Base-by-base conservation (phyloP, 2,797 vertebrate species). In the Paedocypris micromegethes region DNA sequence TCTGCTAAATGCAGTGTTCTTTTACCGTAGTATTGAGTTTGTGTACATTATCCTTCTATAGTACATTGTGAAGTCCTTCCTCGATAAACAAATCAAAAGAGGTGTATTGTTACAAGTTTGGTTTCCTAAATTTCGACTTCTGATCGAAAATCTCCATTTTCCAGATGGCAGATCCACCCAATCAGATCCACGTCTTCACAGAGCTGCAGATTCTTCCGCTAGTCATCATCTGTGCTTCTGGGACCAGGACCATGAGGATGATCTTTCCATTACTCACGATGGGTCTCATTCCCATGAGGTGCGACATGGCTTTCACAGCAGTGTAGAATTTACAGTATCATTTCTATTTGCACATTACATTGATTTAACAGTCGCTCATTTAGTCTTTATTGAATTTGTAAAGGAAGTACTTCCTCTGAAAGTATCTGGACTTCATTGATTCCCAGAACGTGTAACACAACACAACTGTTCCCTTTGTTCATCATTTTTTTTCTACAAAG, bases 201-300 rank as follows among this genome's bases (percentile, higher is more conserved):
- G 93, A 84, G 37, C 70, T 98, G 71, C 94, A 97, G 84, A 88
- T 96, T 58, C 75, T 95, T 59, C 94, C 98, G 86, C 89, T 98
- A 62, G 83, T 94, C 70, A 84, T 95, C 72, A 86, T 97, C 66
- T 97, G 94, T 71, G 90, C 87, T 0, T 97, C 94, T 0, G 94
- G 94, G 60, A 94, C 94, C 66, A 97, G 23, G 23, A 23, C 96
- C 84, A 93, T 97, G 92, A 97, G 96, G 88, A 98, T 98, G 96
- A 91, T 97, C 75, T 97, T 98, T 51, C 94, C 95, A 0, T 88
- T 97, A 62, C 91, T 98, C 74, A 97, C 97, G 94, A 95, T 97
- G 41, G 84, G 90, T 72, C 93, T 96, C 78, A 91, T 96, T 53
- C 94, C 94, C 1, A 80, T 97, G 85, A 94, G 96, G 95, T 96